These are phyloP conservation scores for Notothenia rossii DNA, from an alignment of 2,113 vertebrate species.

Conservation along the genomic window DNA sequence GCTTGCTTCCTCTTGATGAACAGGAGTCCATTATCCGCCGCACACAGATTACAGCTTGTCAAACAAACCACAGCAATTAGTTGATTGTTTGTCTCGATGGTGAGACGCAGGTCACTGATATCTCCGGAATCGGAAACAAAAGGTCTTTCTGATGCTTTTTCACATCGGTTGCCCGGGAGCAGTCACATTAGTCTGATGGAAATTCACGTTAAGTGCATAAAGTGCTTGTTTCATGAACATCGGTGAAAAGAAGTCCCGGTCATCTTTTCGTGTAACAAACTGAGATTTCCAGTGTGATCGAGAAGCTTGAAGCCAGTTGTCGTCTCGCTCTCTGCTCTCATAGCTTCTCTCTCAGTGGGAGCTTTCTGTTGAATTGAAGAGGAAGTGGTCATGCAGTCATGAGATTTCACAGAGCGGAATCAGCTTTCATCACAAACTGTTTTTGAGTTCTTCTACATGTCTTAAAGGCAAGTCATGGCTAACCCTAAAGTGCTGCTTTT, in stretches of 20 bases:
- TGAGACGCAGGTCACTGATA: not conserved
- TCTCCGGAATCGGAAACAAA: slow-evolving; percentile 18
- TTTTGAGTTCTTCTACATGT: not conserved
- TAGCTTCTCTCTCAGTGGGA: slow-evolving; percentile 29
- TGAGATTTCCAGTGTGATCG: too few species aligned
- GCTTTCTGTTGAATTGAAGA: slow-evolving; percentile 60
- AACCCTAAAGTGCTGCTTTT: slow-evolving; percentile 21
- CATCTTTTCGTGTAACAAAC: too few species aligned
- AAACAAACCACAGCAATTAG: slow-evolving; percentile 48
- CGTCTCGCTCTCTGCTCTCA: slow-evolving; percentile 55
- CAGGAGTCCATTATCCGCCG: slow-evolving; percentile 9
- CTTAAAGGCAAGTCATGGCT: slow-evolving; percentile 28
- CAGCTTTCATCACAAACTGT: not conserved
- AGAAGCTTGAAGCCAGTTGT: slow-evolving; percentile 49
- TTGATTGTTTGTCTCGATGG: not conserved
- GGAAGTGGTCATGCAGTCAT: slow-evolving; percentile 61
- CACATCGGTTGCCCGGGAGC: not conserved
- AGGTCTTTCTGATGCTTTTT: not conserved
- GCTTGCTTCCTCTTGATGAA: slow-evolving; percentile 36
- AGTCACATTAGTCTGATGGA: slow-evolving; percentile 20
- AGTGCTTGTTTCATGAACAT: slow-evolving; percentile 38
- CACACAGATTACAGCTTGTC: slow-evolving; percentile 46
- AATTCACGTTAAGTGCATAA: slow-evolving; percentile 33
- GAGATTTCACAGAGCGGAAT: slow-evolving; percentile 37
- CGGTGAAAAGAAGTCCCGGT: slow-evolving; percentile 3